These are phyloP conservation scores for Yponomeuta sedellus DNA, from an alignment of 2,888 invertebrate species.

Conservation along the genomic window DNA sequence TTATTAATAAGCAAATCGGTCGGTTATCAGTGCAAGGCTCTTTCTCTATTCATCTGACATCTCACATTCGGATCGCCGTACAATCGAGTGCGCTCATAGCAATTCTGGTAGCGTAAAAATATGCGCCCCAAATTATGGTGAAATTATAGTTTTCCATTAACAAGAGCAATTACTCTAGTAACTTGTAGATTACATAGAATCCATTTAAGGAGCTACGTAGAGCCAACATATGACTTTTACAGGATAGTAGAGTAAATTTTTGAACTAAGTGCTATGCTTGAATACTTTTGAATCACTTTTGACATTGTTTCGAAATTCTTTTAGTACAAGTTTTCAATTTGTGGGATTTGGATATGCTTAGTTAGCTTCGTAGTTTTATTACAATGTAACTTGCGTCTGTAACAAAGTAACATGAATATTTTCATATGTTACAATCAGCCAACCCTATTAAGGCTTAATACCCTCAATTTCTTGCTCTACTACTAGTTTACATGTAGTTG, in stretches of 20 bases:
- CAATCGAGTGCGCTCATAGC: background rate
- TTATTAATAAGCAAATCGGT: slow-evolving; percentile 18
- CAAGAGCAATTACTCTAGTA: too few species aligned
- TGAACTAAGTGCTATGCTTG: too few species aligned
- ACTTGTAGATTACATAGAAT: too few species aligned
- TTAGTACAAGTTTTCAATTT: too few species aligned
- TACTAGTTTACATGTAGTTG: too few species aligned
- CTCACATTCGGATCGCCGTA: background rate
- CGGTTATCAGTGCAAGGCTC: slow-evolving; percentile 17
- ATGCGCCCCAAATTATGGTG: background rate
- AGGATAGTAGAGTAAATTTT: background rate
- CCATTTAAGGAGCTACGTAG: too few species aligned
- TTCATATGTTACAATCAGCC: background rate
- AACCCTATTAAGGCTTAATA: background rate
- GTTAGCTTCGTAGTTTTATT: background rate
- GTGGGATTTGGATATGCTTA: too few species aligned
- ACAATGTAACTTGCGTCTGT: background rate
- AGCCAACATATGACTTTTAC: too few species aligned
- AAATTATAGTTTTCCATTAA: too few species aligned
- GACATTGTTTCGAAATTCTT: too few species aligned
- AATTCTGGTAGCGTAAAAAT: background rate
- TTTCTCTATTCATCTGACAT: background rate
- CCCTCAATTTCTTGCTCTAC: too few species aligned
- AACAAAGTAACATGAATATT: background rate
- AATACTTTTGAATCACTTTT: too few species aligned